Percentiles rank a stretch among this genome's conserved stretches.
Conservation (phyloP, 2,888 invertebrate species). For the Xestia c-nigrum region DNA sequence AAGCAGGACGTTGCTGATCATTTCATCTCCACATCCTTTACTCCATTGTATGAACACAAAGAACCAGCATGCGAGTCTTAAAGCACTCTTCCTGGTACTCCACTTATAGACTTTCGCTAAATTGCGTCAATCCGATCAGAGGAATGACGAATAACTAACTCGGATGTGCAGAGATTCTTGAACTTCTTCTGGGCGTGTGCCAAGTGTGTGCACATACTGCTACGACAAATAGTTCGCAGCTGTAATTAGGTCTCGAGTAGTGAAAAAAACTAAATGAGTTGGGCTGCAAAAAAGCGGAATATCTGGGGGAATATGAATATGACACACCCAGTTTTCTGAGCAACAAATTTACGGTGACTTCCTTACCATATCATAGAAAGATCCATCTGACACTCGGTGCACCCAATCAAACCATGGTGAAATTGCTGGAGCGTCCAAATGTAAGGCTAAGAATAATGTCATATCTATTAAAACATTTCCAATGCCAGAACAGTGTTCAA, state of each 20-base stretch:
- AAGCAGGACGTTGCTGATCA: slow-evolving; percentile 58
- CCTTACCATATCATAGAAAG: not conserved
- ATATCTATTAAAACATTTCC: not conserved
- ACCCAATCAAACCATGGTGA: not conserved
- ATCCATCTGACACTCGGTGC: not conserved
- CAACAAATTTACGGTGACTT: no score
- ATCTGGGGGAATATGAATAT: not conserved
- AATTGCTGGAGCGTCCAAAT: not conserved
- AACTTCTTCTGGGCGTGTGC: slow-evolving; percentile 49
- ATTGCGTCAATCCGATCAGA: slow-evolving; percentile 36
- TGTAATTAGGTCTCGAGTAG: slow-evolving; percentile 54
- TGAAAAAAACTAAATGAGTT: slow-evolving; percentile 38
- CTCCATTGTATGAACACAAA: slow-evolving; percentile 53
- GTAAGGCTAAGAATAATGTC: not conserved
- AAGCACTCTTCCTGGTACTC: slow-evolving; percentile 28
- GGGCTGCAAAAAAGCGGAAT: not conserved
- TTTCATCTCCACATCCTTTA: slow-evolving; percentile 57
- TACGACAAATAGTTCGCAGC: slow-evolving; percentile 33
- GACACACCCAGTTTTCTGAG: not conserved
- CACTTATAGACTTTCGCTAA: slow-evolving; percentile 49
- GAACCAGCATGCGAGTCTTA: slow-evolving; percentile 32
- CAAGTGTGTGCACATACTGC: slow-evolving; percentile 51
- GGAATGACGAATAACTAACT: slow-evolving; percentile 48
- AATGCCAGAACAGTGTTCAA: not conserved
- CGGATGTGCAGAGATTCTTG: slow-evolving; percentile 49